These are phyloP conservation scores for Leptinotarsa juncta DNA, from an alignment of 2,888 invertebrate species.

Conservation along the genomic window DNA sequence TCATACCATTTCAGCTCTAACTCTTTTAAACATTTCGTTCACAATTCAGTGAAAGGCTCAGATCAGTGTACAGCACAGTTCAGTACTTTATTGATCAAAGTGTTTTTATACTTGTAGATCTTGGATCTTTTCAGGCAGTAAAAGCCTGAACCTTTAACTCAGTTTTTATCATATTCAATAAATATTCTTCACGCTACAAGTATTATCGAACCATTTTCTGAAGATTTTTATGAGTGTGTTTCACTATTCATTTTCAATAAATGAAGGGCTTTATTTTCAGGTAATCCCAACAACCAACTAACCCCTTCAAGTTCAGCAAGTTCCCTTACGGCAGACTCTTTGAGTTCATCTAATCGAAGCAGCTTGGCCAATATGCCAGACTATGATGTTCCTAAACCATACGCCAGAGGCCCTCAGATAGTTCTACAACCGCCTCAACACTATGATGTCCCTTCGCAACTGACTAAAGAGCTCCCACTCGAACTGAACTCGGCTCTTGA, in stretches of 20 bases:
- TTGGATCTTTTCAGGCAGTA: too few relatives aligned
- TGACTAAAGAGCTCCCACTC: slow-evolving; percentile 75
- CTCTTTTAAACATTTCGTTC: too few relatives aligned
- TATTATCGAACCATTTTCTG: too few relatives aligned
- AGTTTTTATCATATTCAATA: too few relatives aligned
- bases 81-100: too few relatives aligned
- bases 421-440: slow-evolving; percentile 61
- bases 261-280: slow-evolving; percentile 46
- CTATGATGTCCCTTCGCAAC: slow-evolving; percentile 72
- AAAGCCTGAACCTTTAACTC: too few relatives aligned
- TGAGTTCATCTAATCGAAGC: slow-evolving; percentile 69
- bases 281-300: slow-evolving; percentile 67
- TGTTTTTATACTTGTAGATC: too few relatives aligned
- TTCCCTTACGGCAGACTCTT: slow-evolving; percentile 73
- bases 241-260: background rate
- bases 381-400: slow-evolving; percentile 76
- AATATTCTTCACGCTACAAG: too few relatives aligned
- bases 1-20: too few relatives aligned
- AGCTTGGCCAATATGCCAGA: slow-evolving; percentile 69
- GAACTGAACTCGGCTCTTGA: slow-evolving; percentile 83
- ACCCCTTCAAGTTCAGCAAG: slow-evolving; percentile 78
- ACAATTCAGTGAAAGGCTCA: too few relatives aligned
- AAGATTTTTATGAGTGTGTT: background rate
- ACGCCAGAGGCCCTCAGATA: slow-evolving; percentile 60
- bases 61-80: too few relatives aligned